These are phyloP conservation scores for Andrena cerasifolii DNA, from an alignment of 1,140 invertebrate genomes.

Conservation along the genomic window DNA sequence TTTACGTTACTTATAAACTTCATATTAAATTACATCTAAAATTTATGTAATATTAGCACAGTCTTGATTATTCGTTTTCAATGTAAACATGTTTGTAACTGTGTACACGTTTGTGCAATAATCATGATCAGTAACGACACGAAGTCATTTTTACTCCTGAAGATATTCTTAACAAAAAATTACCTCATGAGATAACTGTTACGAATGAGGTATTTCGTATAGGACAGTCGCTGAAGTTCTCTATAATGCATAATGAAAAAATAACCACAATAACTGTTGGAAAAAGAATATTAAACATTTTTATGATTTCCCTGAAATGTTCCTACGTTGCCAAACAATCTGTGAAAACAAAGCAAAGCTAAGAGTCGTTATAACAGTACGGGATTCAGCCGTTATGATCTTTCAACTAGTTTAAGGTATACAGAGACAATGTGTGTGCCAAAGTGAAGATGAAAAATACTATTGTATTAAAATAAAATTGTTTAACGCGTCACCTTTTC, in stretches of 20 bases:
- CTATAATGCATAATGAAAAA: background rate
- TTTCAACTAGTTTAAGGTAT: conserved; percentile 19
- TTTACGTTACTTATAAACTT: background rate
- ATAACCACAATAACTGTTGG: too few relatives aligned
- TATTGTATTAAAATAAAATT: conserved; percentile 5
- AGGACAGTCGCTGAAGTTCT: background rate
- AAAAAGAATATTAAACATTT: background rate
- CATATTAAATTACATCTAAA: background rate
- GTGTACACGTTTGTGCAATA: too few relatives aligned
- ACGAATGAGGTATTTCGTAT: too few relatives aligned
- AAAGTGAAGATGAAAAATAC: conserved; percentile 16
- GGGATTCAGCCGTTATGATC: conserved; percentile 8
- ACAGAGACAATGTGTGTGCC: conserved; percentile 40
- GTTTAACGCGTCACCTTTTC: conserved; percentile 1
- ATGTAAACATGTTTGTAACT: too few relatives aligned
- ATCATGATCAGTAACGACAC: too few relatives aligned
- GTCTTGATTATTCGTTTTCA: too few relatives aligned
- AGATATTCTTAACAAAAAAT: background rate
- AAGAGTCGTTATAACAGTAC: background rate
- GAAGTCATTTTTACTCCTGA: too few relatives aligned
- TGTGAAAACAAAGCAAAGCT: background rate
- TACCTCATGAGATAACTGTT: background rate
- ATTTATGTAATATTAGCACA: background rate
- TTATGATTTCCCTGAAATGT: background rate
- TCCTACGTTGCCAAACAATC: conserved; percentile 18